A percentile compares a stretch with the other conserved stretches of the same genome.
These are phyloP conservation scores for Takifugu flavidus DNA, from an alignment of 2,113 vertebrate genomes.

Conservation along the genomic window DNA sequence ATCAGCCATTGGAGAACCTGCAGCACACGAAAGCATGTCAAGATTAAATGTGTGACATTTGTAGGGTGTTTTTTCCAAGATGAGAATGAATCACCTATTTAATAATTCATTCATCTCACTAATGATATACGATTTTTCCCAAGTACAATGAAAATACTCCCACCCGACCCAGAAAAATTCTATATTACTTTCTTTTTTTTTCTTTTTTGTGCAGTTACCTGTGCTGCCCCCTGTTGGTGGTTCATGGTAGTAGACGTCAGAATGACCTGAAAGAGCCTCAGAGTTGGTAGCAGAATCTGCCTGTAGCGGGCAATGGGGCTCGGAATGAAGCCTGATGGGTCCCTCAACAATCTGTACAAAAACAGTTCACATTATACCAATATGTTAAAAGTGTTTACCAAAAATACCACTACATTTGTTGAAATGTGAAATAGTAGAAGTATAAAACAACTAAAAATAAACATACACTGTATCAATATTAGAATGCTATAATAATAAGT, in stretches of 20 bases:
- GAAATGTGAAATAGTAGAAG: background rate
- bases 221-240: conserved; percentile 91
- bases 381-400: too few relatives aligned
- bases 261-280: conserved; percentile 90
- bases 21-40: background rate
- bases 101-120: background rate
- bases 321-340: conserved; percentile 89
- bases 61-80: background rate
- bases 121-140: background rate
- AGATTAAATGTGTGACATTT: background rate
- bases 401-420: background rate
- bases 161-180: background rate
- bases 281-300: conserved; percentile 90
- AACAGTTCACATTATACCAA: background rate
- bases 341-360: conserved; percentile 69
- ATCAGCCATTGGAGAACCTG: conserved; percentile 95
- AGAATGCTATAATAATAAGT: background rate
- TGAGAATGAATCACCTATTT: background rate
- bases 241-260: conserved; percentile 91
- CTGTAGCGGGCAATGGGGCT: conserved; percentile 88
- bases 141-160: background rate
- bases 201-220: conserved; percentile 67
- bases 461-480: background rate
- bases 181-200: background rate
- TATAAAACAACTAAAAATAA: background rate